These are phyloP conservation scores for Andrena hattorfiana DNA, from an alignment of 2,888 invertebrate genomes.

Conservation along the genomic window DNA sequence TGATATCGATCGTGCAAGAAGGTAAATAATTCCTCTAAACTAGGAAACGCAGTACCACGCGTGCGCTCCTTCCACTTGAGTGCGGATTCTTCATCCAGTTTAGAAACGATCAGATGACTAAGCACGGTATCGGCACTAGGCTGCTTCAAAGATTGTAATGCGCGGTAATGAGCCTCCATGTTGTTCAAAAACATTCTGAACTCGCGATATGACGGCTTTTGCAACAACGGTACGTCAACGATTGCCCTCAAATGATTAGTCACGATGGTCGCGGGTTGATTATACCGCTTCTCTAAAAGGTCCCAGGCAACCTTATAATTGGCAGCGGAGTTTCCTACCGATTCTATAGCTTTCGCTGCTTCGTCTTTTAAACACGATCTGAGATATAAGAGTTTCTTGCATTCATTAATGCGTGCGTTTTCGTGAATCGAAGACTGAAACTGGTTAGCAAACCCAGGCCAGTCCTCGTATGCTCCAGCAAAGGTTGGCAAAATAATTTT, in stretches of 20 bases:
- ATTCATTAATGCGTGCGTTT: too few relatives aligned
- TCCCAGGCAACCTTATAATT: slow-evolving; percentile 25
- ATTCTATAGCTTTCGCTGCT: not conserved
- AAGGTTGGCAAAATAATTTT: too few relatives aligned
- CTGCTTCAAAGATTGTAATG: not conserved
- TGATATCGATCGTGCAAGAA: not conserved
- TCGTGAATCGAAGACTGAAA: too few relatives aligned
- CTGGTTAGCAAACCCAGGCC: too few relatives aligned
- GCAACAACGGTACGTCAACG: not conserved
- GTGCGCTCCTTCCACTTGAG: not conserved
- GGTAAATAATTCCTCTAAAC: not conserved
- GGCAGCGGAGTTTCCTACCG: not conserved
- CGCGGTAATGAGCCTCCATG: not conserved
- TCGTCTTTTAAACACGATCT: slow-evolving; percentile 19
- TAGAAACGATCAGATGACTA: not conserved
- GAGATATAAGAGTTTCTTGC: not conserved
- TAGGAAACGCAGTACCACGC: not conserved
- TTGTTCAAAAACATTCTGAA: not conserved
- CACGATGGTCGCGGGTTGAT: slow-evolving; percentile 13
- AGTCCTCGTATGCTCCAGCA: too few relatives aligned
- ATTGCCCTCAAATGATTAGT: not conserved
- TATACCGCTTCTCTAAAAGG: not conserved
- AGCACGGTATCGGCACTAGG: not conserved
- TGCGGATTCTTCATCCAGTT: too few relatives aligned
- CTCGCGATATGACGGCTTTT: not conserved